A percentile compares a stretch with the other conserved stretches of the same genome.
phyloP scores from a whole-genome alignment of 2,797 vertebrate genomes.

The Coendou prehensilis region DNA sequence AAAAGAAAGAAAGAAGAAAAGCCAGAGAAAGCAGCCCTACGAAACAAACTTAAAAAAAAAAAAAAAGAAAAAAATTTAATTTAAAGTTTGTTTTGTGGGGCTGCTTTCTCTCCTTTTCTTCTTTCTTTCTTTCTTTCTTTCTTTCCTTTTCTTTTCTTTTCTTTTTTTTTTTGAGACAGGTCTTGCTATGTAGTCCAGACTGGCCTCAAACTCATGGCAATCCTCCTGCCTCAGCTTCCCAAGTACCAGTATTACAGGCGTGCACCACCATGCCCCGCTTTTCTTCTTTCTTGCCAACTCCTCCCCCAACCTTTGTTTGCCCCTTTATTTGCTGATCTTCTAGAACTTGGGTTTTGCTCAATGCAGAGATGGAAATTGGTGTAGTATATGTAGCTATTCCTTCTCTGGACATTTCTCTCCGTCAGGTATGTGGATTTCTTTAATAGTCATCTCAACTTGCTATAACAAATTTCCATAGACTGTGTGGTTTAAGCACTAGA shows the following conservation, averaged over 20 bases:
- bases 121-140: no score
- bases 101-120: no score
- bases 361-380: neutral
- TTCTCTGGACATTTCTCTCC: neutral
- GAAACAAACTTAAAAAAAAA: neutral
- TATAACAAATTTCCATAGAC: neutral
- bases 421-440: neutral
- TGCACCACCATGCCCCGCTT: neutral
- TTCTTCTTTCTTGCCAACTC: neutral
- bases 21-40: no score
- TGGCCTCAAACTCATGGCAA: neutral
- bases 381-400: neutral
- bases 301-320: neutral
- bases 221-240: neutral
- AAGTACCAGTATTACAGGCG: neutral
- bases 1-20: neutral
- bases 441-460: neutral
- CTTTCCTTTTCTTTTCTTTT: no score
- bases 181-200: neutral
- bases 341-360: conserved; percentile 35
- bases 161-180: neutral
- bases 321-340: neutral
- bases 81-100: no score
- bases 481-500: neutral
- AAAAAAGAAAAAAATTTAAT: neutral